Percentiles rank a stretch among this genome's conserved stretches.
These are phyloP conservation scores for Falco cherrug DNA, from an alignment of 2,797 vertebrate genomes.

Conservation along the genomic window DNA sequence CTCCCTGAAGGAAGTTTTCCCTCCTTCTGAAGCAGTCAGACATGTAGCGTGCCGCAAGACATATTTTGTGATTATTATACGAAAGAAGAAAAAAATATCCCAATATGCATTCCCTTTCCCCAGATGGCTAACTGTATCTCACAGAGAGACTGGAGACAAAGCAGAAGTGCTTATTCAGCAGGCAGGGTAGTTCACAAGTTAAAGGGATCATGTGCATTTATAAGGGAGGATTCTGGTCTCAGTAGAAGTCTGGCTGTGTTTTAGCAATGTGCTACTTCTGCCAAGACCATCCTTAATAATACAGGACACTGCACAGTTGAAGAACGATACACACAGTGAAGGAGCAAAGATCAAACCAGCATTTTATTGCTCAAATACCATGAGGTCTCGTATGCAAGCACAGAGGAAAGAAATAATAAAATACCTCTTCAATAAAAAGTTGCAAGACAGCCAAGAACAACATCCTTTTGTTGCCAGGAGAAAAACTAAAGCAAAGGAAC, in stretches of 20 bases:
- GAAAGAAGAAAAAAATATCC: not conserved
- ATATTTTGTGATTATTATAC: not conserved
- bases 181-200: not conserved
- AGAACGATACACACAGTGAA: not conserved
- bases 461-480: not conserved
- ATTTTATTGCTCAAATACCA: not conserved
- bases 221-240: not conserved
- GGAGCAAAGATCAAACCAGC: not conserved
- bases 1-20: not conserved
- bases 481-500: not conserved
- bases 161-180: not conserved
- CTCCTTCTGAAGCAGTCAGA: not conserved
- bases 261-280: not conserved
- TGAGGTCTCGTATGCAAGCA: not conserved
- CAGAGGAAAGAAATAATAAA: not conserved
- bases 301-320: not conserved
- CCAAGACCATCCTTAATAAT: not conserved
- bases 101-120: not conserved
- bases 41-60: not conserved
- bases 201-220: fast-evolving
- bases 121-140: not conserved
- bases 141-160: not conserved
- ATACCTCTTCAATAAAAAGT: not conserved
- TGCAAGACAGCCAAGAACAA: not conserved
- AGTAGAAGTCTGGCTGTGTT: not conserved